Conservation (phyloP, 92 coral and sea anemone genomes). For the Parazoanthus swiftii region DNA sequence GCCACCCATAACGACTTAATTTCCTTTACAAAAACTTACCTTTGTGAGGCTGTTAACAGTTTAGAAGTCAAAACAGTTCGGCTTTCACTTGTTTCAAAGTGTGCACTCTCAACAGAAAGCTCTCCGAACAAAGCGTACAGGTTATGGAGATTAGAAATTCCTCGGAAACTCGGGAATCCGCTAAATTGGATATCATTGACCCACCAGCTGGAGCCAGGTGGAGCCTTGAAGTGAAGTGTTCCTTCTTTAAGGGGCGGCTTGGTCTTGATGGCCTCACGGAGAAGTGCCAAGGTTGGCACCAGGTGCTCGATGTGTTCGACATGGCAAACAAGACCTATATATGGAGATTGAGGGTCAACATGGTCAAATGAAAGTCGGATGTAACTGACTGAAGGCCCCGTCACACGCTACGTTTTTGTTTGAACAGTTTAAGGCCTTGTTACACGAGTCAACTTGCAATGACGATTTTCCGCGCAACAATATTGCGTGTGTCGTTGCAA, state of each 20-base stretch:
- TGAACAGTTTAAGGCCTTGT: no score
- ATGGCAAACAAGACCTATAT: constrained; percentile 61
- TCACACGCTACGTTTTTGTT: no score
- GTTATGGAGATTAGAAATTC: constrained; percentile 58
- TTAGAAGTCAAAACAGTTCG: constrained; percentile 53
- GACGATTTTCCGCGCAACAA: no score
- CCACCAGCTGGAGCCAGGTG: constrained; percentile 54
- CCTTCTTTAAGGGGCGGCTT: constrained; percentile 63
- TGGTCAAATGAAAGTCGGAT: no score
- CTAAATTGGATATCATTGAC: constrained; percentile 55
- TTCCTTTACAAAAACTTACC: background rate
- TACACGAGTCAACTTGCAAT: no score
- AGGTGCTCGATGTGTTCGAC: constrained; percentile 75
- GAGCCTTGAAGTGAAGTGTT: constrained; percentile 53
- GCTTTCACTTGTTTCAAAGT: constrained; percentile 47
- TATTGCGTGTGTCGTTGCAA: no score
- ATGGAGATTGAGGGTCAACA: background rate
- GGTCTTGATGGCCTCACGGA: constrained; percentile 50
- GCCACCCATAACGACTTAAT: background rate
- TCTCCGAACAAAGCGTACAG: constrained; percentile 71
- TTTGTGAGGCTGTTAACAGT: constrained; percentile 39
- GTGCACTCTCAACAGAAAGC: constrained; percentile 62
- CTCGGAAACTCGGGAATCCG: constrained; percentile 82
- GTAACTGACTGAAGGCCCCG: no score
- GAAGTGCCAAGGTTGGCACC: constrained; percentile 51